Percentiles rank a stretch among this genome's conserved stretches.
Conservation (phyloP, 2,113 vertebrate species). For the Pseudonaja textilis region DNA sequence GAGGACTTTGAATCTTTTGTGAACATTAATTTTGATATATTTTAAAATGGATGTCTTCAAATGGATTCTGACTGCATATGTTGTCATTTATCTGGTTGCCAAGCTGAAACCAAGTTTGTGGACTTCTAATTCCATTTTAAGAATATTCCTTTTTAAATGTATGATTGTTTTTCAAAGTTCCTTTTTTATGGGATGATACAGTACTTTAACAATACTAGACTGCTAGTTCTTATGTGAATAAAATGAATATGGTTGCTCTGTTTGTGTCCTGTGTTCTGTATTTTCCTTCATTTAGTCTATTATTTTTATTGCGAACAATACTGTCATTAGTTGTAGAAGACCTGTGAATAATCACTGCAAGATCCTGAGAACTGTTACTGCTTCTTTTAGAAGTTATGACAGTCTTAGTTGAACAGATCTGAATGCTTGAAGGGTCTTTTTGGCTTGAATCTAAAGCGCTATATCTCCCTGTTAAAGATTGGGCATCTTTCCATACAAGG, state of each 20-base stretch:
- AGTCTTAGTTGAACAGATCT: background rate
- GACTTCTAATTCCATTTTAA: background rate
- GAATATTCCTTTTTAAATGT: background rate
- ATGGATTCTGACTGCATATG: background rate
- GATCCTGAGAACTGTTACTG: background rate
- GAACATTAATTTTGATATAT: background rate
- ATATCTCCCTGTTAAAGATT: background rate
- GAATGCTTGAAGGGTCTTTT: background rate
- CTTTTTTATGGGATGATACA: background rate
- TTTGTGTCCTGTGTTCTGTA: conserved; percentile 8
- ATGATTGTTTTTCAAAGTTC: background rate
- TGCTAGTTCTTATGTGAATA: conserved; percentile 10
- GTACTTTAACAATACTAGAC: background rate
- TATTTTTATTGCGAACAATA: background rate
- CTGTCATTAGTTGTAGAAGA: background rate
- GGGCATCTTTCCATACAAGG: background rate
- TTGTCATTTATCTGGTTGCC: background rate
- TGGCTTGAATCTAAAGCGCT: background rate
- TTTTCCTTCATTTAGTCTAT: background rate
- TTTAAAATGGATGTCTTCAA: background rate
- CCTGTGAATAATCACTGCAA: background rate
- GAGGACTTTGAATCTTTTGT: background rate
- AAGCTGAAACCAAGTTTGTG: background rate
- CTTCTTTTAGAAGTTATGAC: background rate
- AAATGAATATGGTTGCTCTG: background rate